Base-by-base conservation (phyloP, 2,113 vertebrate genomes). In the Scolopax mira region DNA sequence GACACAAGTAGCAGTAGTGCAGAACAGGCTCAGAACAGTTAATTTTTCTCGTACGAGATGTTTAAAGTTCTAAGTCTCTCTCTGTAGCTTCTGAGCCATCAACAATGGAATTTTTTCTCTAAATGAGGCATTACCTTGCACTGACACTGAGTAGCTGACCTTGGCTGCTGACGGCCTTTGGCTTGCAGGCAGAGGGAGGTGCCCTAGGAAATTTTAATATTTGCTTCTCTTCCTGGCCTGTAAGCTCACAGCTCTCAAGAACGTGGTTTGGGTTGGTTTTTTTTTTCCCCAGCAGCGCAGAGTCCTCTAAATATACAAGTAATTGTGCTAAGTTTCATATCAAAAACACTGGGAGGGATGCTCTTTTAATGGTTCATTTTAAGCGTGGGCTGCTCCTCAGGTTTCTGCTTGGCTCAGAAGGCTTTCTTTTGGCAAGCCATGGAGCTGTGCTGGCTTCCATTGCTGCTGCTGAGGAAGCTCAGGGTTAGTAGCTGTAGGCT, bases 81-180 rank as follows among this genome's bases (percentile, higher is more conserved):
- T 84, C 42, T 84, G 1, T 49, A 84, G 57, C 51, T 72, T 69
- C 39, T 62, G 57, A 64, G 51, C 35, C 42, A 31, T 79, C 39
- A 33, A 7, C 30, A 49, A 9, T 3, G 5, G 39, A 15, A 15
- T 2, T 33, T 42, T 49, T 58, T 46, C 19, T 51, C 30, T 57
- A 16, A n/a, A 41, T 31, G 33, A 64, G 80, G n/a, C 11, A 2
- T 91, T 48, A 39, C 52, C 39, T 67, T 37, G 70, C 65, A 11
- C 23, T 48, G 77, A 52, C 1, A 2, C 8, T 22, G 66, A 72
- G 35, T 19, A 71, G 55, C 55, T 1, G 14, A 18, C 1, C 1
- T 4, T 61, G 49, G 54, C 74, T 85, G 54, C 74, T 60, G 66
- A 5, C 1, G 62, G 69, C 31, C 57, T 81, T 37, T 55, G 82